Conservation (phyloP, 2,888 invertebrate species). For the Anarsia innoxiella region DNA sequence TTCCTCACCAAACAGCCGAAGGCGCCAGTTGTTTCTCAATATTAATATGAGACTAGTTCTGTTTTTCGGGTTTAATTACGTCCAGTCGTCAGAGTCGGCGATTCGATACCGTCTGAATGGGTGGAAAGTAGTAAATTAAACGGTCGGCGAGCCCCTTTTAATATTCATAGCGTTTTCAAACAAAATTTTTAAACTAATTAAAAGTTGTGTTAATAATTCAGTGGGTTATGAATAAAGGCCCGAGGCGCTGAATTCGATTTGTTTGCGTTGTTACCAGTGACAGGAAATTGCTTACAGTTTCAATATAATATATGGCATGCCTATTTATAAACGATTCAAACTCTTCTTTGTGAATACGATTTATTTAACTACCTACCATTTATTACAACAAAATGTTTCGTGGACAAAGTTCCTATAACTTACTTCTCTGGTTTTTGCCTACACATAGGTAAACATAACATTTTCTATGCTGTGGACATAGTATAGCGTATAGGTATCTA, state of each 20-base stretch:
- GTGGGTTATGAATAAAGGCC: constrained; percentile 32
- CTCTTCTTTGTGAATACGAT: neutral
- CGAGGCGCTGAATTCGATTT: constrained; percentile 34
- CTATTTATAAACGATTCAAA: neutral
- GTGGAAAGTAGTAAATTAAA: constrained; percentile 64
- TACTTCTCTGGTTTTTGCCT: too few species aligned
- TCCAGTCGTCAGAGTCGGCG: constrained; percentile 36
- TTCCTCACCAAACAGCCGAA: constrained; percentile 43
- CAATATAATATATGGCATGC: constrained; percentile 1
- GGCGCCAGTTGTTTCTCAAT: constrained; percentile 67
- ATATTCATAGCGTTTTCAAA: constrained; percentile 71
- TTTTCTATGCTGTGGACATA: too few species aligned
- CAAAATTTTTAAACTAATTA: constrained; percentile 69
- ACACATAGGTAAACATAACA: too few species aligned
- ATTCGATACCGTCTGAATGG: constrained; percentile 34
- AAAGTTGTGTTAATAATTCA: constrained; percentile 58
- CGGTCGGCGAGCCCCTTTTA: constrained; percentile 59
- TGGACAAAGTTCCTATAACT: too few species aligned
- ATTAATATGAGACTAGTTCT: constrained; percentile 64
- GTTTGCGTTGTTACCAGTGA: constrained; percentile 33
- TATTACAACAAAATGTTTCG: too few species aligned
- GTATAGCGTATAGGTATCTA: too few species aligned
- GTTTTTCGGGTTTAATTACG: constrained; percentile 64
- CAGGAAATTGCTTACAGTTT: constrained; percentile 27
- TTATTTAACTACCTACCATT: too few species aligned